Conservation (phyloP, 1,140 invertebrate species). For the Olivierus martensii region DNA sequence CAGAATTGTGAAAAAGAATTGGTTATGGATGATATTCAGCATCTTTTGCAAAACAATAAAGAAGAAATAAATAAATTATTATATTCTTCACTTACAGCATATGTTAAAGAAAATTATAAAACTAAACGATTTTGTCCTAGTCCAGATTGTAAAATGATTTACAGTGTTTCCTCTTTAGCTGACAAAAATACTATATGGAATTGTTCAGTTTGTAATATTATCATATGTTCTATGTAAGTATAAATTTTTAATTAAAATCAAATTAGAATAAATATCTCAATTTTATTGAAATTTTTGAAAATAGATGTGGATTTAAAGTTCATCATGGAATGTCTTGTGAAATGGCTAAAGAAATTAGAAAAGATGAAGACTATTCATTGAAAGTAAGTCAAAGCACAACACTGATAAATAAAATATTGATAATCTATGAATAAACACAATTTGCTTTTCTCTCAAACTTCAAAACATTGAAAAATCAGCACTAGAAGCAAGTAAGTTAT, state of each 20-base stretch:
- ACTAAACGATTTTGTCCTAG: slow-evolving; percentile 9
- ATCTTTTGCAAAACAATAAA: not conserved
- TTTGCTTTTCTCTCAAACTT: no score
- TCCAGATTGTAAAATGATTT: slow-evolving; percentile 14
- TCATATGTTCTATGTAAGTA: slow-evolving; percentile 11
- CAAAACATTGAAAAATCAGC: no score
- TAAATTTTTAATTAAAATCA: not conserved
- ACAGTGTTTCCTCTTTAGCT: not conserved
- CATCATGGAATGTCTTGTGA: slow-evolving; percentile 12
- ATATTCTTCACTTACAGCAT: not conserved
- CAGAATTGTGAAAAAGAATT: slow-evolving; percentile 8
- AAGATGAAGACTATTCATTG: slow-evolving; percentile 6
- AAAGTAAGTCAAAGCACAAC: slow-evolving; percentile 3
- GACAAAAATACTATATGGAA: not conserved
- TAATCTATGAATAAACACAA: no score
- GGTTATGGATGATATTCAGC: slow-evolving; percentile 3
- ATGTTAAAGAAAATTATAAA: not conserved
- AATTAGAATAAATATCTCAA: not conserved
- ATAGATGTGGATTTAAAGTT: not conserved
- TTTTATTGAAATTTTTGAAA: not conserved
- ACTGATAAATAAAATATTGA: no score
- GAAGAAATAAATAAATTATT: not conserved
- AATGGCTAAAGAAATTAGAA: slow-evolving; percentile 1
- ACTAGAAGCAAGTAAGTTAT: no score
- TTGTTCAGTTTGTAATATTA: slow-evolving; percentile 2